Conservation (phyloP, 1,140 invertebrate species). For the Heliconius eleuchia region DNA sequence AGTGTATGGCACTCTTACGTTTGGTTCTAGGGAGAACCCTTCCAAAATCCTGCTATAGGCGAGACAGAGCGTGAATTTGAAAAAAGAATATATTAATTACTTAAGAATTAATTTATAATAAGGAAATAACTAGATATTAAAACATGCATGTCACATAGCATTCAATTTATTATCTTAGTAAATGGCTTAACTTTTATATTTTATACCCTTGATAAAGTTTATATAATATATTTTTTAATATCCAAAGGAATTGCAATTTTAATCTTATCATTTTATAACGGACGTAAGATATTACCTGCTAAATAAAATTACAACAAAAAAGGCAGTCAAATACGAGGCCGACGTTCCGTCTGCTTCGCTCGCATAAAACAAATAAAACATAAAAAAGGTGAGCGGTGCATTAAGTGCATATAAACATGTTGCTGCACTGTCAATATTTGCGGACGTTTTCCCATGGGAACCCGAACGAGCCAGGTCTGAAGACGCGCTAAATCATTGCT, state of each 20-base stretch:
- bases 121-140: not conserved
- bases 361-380: conserved; percentile 75
- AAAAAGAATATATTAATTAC: too few species aligned
- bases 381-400: conserved; percentile 78
- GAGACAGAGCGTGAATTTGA: not conserved
- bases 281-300: conserved; percentile 65
- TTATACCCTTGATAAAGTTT: not conserved
- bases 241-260: conserved; percentile 28
- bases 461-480: conserved; percentile 43
- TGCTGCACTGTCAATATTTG: conserved; percentile 79
- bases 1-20: too few species aligned
- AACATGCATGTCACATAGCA: not conserved
- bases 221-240: conserved; percentile 6
- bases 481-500: conserved; percentile 72
- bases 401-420: conserved; percentile 81
- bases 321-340: conserved; percentile 69
- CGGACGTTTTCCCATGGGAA: conserved; percentile 78
- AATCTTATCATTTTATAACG: conserved; percentile 49
- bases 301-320: conserved; percentile 75
- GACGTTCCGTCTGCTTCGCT: conserved; percentile 73
- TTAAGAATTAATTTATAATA: not conserved
- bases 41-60: not conserved
- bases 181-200: not conserved
- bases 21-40: too few species aligned
- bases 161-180: not conserved